Base-by-base conservation (phyloP, 2,797 vertebrate genomes). In the Pterois miles region DNA sequence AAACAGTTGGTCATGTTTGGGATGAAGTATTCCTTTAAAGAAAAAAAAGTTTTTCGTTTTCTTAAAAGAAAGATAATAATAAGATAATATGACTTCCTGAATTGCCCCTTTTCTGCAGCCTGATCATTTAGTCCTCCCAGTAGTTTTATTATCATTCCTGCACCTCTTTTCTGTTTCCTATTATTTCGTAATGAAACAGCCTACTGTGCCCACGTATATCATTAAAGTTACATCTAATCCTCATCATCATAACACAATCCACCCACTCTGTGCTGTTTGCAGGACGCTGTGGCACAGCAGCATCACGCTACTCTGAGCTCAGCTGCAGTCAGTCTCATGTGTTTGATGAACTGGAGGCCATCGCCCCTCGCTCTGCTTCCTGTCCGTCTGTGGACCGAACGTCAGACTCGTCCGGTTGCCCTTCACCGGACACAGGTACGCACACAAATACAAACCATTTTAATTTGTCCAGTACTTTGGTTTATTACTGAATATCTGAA, bases 331-430 rank as follows among this genome's bases (percentile, higher is more conserved):
- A 79, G 29, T 93, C 93, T 3, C 76, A 70, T 13, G 74, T 73
- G 58, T 96, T 95, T 74, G 93, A 93, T 38, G 93, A 96, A 40
- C 84, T 95, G 81, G 93, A 95, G 27, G 91, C 87, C 82, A 79
- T 95, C 69, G 84, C 86, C 56, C 91, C 88, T 6, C 57, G 14
- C 22, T 92, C 92, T 7, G 12, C 72, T 4, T 95, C 90, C 63
- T 88, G 78, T 83, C 80, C 63, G 12, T 95, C 92, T 23, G 65
- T 85, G 70, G 89, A 90, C 43, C 74, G 79, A 58, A 40, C 80
- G 0, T 67, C 85, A 16, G 88, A 80, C 76, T 91, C 88, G 1
- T 73, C 82, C 5, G 78, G 85, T 38, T 52, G 54, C 31, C 62
- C 68, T 14, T 91, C 88, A 77, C 82, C 88, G 36, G 40, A 83